Percentiles rank a stretch among this genome's conserved stretches.
Conservation (phyloP, 2,113 vertebrate genomes). For the Oryzias javanicus region DNA sequence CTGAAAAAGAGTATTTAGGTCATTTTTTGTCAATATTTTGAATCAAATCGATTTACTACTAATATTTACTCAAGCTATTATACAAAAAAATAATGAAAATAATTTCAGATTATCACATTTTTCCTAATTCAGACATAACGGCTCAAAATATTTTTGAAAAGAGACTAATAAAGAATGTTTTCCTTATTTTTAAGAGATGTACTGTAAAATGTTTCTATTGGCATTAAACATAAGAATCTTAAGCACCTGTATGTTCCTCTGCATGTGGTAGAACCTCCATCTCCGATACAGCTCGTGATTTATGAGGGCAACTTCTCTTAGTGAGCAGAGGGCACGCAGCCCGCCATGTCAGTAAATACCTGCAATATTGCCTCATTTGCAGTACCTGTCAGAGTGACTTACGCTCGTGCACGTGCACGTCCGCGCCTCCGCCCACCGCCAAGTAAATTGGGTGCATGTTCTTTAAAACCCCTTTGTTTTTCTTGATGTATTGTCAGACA, state of each 20-base stretch:
- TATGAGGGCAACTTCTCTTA: constrained; percentile 32
- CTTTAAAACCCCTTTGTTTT: constrained; percentile 72
- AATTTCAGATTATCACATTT: too few relatives aligned
- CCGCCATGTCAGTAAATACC: constrained; percentile 63
- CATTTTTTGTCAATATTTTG: too few relatives aligned
- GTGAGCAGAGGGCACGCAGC: constrained; percentile 24
- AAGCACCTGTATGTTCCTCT: not conserved
- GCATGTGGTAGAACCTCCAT: not conserved
- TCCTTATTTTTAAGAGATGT: too few relatives aligned
- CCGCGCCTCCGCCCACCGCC: constrained; percentile 55
- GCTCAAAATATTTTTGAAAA: too few relatives aligned
- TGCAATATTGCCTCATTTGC: constrained; percentile 69
- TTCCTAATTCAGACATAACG: too few relatives aligned
- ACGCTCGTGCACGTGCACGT: constrained; percentile 17
- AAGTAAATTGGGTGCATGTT: constrained; percentile 74
- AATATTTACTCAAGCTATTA: too few relatives aligned
- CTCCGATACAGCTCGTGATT: constrained; percentile 42
- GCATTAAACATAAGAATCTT: not conserved
- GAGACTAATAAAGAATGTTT: too few relatives aligned
- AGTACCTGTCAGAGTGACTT: constrained; percentile 69
- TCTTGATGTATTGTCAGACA: constrained; percentile 61
- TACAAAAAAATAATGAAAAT: too few relatives aligned
- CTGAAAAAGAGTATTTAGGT: too few relatives aligned
- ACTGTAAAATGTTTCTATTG: too few relatives aligned
- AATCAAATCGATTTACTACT: too few relatives aligned